Evolutionary conservation across 2,888 invertebrate genomes (phyloP), one percentile per base, ranked within the genome.

Genomic region (Amphiduros pacificus): DNA sequence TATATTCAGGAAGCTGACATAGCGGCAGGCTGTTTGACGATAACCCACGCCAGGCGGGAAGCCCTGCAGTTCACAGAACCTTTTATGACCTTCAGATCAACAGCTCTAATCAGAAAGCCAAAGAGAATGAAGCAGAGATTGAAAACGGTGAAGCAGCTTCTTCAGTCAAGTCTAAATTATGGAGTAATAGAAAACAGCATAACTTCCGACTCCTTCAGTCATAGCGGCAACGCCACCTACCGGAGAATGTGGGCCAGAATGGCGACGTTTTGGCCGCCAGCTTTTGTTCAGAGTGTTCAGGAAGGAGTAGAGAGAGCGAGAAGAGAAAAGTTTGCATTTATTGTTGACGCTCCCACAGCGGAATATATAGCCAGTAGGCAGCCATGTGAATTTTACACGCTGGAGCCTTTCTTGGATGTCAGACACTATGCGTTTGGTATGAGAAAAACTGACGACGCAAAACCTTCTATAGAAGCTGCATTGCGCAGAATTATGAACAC

Each of bases 361-460:
- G 67, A 69, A 53, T 71, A 67, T 51, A 24, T 64, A n/a, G 57
- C 61, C 1, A 55, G 58, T 1, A 61, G 59, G 20, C 44, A 55
- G 44, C 71, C 71, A 2, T 71, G 71, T 40, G 70, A 71, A 40
- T 60, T 71, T 14, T 71, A 71, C 56, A 63, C 64, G 20, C 65
- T 65, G 4, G 71, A 68, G 44, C 65, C 67, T 4, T 71, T 71
- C 55, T 61, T 71, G n/a, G 61, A 61, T 9, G 17, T 53, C 4
- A 54, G 64, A 14, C 50, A 60, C 17, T 71, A 71, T 53, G 70
- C 67, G 14, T 62, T 71, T 26, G 67, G 63, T 9, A 29, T 71
- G 50, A 51, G 60, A n/a, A 63, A 62, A 31, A 51, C 48, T 22
- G 63, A 55, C 50, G 14, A 49, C 2, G 59, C 68, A 9, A 56